Base-by-base conservation (phyloP, 2,888 invertebrate genomes). In the Acleris literana region DNA sequence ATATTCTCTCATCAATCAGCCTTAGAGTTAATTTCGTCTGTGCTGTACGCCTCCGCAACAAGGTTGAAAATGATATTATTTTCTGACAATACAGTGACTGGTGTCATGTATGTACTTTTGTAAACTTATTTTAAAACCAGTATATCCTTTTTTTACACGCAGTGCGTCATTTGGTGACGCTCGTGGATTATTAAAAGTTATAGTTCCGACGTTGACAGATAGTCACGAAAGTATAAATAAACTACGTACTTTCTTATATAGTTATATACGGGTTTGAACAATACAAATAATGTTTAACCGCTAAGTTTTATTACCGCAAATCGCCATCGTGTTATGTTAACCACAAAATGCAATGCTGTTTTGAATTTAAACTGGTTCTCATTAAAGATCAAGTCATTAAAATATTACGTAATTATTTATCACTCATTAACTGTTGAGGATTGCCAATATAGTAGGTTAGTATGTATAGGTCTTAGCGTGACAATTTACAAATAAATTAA, bases 131-230 rank as follows among this genome's bases (percentile, higher is more conserved):
- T 61, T 46, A 56, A 20, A 56, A 61, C 51, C 56, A 22, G 61
- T 65, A 52, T 65, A 44, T 59, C 59, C 61, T 56, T 62, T 57
- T 65, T 57, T 62, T 61, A 52, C 49, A 33, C 48, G 25, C 56
- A 61, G 60, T 65, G 66, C 66, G 66, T 66, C 61, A 66, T 66
- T 62, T 46, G 25, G 43, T 66, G 65, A 66, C 61, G 62, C 39
- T 53, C 61, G 51, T n/a, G 17, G 51, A 51, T 66, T 57, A 56
- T 66, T 52, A 62, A 56, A 65, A 62, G 66, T 62, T 17, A 49
- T 55, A 54, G 54, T 49, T 33, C 65, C 55, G 65, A 56, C 55
- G 51, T 61, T 65, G 65, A 56, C 56, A 60, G 60, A 60, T 51
- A 60, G 60, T 56, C 60, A 49, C 44, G n/a, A 43, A 56, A 25